A percentile compares a stretch with the other conserved stretches of the same genome.
Evolutionary conservation across 1,140 invertebrate species (phyloP).

Genomic region (Amphibalanus amphitrite): DNA sequence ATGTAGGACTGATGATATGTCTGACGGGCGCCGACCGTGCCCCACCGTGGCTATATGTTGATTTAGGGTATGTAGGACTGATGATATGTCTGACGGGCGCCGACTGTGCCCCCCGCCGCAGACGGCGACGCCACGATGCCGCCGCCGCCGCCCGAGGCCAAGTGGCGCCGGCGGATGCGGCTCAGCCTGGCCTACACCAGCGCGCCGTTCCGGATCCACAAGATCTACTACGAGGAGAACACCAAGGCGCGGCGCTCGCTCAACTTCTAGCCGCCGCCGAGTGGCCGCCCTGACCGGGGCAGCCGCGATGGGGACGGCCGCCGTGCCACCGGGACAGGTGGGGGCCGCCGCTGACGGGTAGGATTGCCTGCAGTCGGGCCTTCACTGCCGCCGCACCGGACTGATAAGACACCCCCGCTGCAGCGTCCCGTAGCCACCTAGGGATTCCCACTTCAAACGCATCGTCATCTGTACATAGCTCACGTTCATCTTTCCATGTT

Average conservation of each 20-base stretch:
- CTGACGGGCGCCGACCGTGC: too few relatives aligned
- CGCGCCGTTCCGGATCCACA: not conserved
- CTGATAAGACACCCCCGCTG: too few relatives aligned
- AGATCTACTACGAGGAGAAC: not conserved
- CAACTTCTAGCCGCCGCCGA: not conserved
- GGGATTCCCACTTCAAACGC: not conserved
- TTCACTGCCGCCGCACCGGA: too few relatives aligned
- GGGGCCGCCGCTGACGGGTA: too few relatives aligned
- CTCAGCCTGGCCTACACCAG: not conserved
- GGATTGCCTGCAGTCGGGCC: too few relatives aligned
- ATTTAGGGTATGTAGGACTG: too few relatives aligned
- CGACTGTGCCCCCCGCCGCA: not conserved
- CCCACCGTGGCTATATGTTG: too few relatives aligned
- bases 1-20: too few relatives aligned
- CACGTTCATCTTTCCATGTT: not conserved
- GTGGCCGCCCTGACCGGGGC: too few relatives aligned
- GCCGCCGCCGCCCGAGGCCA: not conserved
- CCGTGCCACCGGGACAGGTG: too few relatives aligned
- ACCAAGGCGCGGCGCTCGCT: not conserved
- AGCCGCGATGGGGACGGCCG: too few relatives aligned
- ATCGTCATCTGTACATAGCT: not conserved
- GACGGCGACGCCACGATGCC: not conserved
- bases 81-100: too few relatives aligned
- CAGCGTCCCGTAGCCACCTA: not conserved
- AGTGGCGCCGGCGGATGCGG: not conserved